phyloP scores from a whole-genome alignment of 2,113 vertebrate species.

The Dinomys branickii region DNA sequence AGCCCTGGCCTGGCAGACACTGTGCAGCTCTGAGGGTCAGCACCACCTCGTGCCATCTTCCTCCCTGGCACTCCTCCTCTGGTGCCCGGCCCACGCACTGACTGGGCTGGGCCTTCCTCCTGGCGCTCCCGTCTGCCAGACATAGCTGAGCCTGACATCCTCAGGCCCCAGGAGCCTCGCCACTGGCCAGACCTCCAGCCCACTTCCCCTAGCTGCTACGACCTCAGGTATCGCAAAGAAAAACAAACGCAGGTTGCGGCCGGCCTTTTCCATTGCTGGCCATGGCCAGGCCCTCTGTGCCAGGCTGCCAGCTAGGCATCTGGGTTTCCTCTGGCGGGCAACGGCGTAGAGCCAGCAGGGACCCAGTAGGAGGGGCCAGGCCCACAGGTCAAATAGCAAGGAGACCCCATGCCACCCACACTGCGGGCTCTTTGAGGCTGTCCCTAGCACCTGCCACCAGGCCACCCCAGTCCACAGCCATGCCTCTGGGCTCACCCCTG shows the following conservation, averaged over 20 bases:
- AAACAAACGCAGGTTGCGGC: conserved; percentile 73
- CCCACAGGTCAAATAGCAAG: conserved; percentile 30
- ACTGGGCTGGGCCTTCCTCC: not conserved
- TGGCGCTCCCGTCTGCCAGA: not conserved
- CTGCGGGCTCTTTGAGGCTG: not conserved
- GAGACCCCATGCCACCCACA: conserved; percentile 55
- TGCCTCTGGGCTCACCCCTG: not conserved
- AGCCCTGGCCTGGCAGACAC: not conserved
- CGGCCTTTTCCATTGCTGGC: conserved; percentile 69
- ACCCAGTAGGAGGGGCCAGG: conserved; percentile 41
- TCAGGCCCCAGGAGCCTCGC: conserved; percentile 25
- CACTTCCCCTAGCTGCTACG: conserved; percentile 73
- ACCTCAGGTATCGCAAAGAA: conserved; percentile 78
- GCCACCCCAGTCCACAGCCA: not conserved
- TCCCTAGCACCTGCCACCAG: conserved; percentile 29
- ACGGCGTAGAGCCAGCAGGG: conserved; percentile 44
- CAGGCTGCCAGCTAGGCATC: conserved; percentile 74
- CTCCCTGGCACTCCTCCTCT: not conserved
- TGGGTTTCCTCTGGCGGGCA: conserved; percentile 72
- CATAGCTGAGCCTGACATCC: not conserved
- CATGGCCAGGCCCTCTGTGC: conserved; percentile 44
- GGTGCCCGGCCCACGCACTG: not conserved
- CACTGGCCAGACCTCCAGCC: conserved; percentile 67
- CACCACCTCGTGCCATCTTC: not conserved
- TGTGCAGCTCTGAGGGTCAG: not conserved